phyloP scores from a whole-genome alignment of 1,140 invertebrate species.

The Aphis craccivora region DNA sequence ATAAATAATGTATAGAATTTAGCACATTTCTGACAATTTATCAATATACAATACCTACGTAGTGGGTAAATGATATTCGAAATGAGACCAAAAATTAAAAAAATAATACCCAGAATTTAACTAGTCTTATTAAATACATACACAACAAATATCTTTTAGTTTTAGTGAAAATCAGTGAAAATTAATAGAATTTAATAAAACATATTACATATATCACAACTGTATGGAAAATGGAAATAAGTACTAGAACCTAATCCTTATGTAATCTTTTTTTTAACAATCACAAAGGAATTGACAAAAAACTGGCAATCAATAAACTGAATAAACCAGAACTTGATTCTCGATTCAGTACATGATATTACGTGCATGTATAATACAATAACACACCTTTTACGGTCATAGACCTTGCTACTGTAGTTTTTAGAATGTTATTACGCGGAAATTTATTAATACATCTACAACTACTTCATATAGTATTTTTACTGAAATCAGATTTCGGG shows the following conservation, averaged over 20 bases:
- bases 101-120: neutral
- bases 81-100: neutral
- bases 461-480: neutral
- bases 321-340: neutral
- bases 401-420: neutral
- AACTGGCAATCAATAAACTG: neutral
- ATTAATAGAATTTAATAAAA: neutral
- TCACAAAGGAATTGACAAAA: neutral
- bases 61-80: neutral
- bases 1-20: no score
- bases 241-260: neutral
- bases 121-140: neutral
- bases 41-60: neutral
- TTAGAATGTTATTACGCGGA: neutral
- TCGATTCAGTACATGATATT: neutral
- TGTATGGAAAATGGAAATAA: neutral
- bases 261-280: neutral
- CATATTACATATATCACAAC: neutral
- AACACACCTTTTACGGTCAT: neutral
- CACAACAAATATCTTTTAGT: neutral
- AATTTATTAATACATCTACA: neutral
- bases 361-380: neutral
- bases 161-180: neutral
- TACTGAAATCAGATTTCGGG: no score
- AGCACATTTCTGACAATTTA: neutral